Conservation (phyloP, 2,113 vertebrate species). For the Camarhynchus parvulus region DNA sequence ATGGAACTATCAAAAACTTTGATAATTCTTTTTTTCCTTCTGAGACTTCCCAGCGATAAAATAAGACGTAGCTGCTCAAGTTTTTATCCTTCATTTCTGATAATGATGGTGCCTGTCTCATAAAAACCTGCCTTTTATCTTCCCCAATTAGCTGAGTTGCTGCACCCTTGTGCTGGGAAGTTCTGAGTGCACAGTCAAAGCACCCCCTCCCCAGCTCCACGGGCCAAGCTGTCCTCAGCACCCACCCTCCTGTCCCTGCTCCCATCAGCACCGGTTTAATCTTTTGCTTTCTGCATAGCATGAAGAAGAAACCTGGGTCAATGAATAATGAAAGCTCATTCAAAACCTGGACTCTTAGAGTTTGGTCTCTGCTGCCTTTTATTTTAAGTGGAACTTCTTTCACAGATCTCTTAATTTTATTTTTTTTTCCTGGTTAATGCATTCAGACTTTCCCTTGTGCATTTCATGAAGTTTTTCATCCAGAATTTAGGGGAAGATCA, state of each 20-base stretch:
- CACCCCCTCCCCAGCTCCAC: not conserved
- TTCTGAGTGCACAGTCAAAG: constrained; percentile 59
- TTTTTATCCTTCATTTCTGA: constrained; percentile 58
- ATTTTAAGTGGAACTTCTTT: constrained; percentile 64
- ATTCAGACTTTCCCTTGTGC: constrained; percentile 45
- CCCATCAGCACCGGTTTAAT: not conserved
- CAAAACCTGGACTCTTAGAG: constrained; percentile 40
- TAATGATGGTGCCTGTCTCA: constrained; percentile 55
- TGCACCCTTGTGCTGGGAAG: constrained; percentile 51
- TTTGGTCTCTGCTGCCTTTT: constrained; percentile 51
- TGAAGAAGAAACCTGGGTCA: constrained; percentile 56
- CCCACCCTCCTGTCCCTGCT: constrained; percentile 11
- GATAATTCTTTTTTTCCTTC: constrained; percentile 33
- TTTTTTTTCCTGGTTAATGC: constrained; percentile 11
- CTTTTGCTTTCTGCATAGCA: constrained; percentile 52
- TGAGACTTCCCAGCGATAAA: constrained; percentile 39
- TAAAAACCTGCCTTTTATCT: constrained; percentile 72
- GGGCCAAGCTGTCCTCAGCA: constrained; percentile 33
- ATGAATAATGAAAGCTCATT: constrained; percentile 70
- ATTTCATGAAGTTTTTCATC: constrained; percentile 26
- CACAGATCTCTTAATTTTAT: not conserved
- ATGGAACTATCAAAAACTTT: constrained; percentile 39
- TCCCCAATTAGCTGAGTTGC: constrained; percentile 72
- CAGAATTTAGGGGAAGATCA: not conserved
- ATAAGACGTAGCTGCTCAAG: constrained; percentile 1